Conservation (phyloP, 2,888 invertebrate species). For the Andrena haemorrhoa region DNA sequence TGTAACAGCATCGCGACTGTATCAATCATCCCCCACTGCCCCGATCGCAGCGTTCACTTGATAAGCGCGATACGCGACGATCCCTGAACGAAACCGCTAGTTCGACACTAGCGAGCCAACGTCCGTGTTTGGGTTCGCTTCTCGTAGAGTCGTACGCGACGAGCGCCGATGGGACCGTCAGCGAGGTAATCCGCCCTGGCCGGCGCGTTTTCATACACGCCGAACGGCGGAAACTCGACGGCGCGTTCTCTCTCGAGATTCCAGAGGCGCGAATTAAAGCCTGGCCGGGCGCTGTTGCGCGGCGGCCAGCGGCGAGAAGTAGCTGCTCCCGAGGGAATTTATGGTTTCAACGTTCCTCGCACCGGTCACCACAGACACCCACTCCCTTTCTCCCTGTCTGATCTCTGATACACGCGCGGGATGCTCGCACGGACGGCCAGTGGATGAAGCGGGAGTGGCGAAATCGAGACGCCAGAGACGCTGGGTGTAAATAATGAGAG, state of each 20-base stretch:
- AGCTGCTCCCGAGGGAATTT: constrained; percentile 65
- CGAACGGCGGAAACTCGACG: too few relatives aligned
- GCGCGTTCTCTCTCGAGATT: neutral
- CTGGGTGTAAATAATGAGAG: too few relatives aligned
- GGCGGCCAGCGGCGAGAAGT: constrained; percentile 27
- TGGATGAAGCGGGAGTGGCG: too few relatives aligned
- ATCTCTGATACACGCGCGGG: too few relatives aligned
- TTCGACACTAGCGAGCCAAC: too few relatives aligned
- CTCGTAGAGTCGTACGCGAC: too few relatives aligned
- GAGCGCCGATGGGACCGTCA: too few relatives aligned
- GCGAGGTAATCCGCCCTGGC: too few relatives aligned
- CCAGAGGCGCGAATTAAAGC: constrained; percentile 50
- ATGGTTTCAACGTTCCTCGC: constrained; percentile 71
- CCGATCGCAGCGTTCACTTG: neutral
- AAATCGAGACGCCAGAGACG: too few relatives aligned
- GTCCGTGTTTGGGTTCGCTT: too few relatives aligned
- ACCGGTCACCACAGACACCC: constrained; percentile 55
- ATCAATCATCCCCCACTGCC: neutral
- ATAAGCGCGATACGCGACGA: constrained; percentile 4
- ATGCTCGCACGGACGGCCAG: too few relatives aligned
- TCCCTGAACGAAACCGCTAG: constrained; percentile 8
- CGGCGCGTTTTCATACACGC: too few relatives aligned
- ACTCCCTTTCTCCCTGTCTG: constrained; percentile 36
- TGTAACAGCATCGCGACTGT: constrained; percentile 1
- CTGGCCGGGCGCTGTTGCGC: constrained; percentile 26